Evolutionary conservation across 1,140 invertebrate genomes (phyloP).

Genomic region (Eumeta japonica): DNA sequence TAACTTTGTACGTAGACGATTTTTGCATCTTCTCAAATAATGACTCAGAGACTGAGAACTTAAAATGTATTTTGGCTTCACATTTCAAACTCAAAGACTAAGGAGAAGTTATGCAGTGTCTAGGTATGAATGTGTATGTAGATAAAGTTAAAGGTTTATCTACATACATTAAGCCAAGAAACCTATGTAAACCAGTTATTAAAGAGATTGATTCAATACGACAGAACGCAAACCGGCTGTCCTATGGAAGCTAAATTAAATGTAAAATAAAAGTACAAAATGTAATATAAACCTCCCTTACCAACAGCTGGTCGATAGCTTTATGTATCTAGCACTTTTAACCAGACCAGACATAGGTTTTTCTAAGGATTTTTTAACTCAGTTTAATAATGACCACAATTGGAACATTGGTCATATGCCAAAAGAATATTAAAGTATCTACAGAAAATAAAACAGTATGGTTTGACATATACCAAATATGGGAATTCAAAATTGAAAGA

Average conservation of each 20-base stretch:
- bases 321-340: too few relatives aligned
- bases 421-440: too few relatives aligned
- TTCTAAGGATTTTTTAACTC: too few relatives aligned
- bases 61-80: not conserved
- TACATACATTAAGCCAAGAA: not conserved
- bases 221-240: not conserved
- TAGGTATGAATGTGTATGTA: constrained; percentile 1
- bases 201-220: not conserved
- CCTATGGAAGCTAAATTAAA: constrained; percentile 1
- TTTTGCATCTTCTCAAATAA: not conserved
- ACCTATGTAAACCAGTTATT: not conserved
- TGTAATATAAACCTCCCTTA: too few relatives aligned
- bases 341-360: too few relatives aligned
- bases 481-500: too few relatives aligned
- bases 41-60: not conserved
- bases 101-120: not conserved
- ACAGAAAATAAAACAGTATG: too few relatives aligned
- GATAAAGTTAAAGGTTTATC: not conserved
- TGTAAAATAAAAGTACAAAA: not conserved
- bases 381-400: too few relatives aligned
- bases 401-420: too few relatives aligned
- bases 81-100: not conserved
- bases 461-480: too few relatives aligned
- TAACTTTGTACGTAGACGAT: not conserved
- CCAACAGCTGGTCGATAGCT: too few relatives aligned